Evolutionary conservation across 2,797 vertebrate species (phyloP), one percentile per base, ranked within the genome.

Genomic region (Bradypus variegatus): DNA sequence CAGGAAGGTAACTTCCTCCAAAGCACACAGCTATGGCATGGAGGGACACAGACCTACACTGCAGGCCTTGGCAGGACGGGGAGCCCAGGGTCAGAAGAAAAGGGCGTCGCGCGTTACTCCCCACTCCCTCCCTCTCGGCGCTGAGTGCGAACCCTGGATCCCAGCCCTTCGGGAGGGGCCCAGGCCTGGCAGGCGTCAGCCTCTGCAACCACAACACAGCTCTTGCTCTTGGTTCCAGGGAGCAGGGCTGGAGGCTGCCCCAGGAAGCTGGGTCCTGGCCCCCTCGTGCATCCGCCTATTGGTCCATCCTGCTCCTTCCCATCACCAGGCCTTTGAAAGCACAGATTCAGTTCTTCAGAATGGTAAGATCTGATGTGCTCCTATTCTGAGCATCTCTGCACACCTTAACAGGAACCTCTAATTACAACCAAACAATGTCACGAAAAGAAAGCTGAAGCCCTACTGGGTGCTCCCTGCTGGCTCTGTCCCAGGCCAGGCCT

Each of bases 151-250:
- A 55, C 33, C 19, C 76, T 13, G 29, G 50, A 50, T 9, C 19
- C 72, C 58, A 78, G 82, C 38, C 23, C 65, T 41, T 27, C 29
- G 55, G 16, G 16, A 3, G n/a, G 11, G 29, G 77, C 55, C 86
- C 64, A 78, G 77, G 38, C 70, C 86, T 80, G 89, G 84, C 78
- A 93, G 69, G 60, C 60, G 84, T 85, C 84, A 58, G 90, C 67
- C 58, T 69, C 65, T 45, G 86, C 81, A 77, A 89, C 31, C 38
- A 6, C 80, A 75, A 93, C 79, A 91, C 82, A 64, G 91, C 76
- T 86, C 36, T 36, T 0, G 0, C 27, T 73, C 29, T 18, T 1
- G 3, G 27, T 70, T 67, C 41, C 9, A 4, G 5, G 27, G 64
- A 65, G 36, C 16, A 14, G 50, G 33, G 58, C 38, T 85, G 70